These are phyloP conservation scores for Dicrurus megarhynchus DNA, from an alignment of 2,113 vertebrate genomes.

Conservation along the genomic window DNA sequence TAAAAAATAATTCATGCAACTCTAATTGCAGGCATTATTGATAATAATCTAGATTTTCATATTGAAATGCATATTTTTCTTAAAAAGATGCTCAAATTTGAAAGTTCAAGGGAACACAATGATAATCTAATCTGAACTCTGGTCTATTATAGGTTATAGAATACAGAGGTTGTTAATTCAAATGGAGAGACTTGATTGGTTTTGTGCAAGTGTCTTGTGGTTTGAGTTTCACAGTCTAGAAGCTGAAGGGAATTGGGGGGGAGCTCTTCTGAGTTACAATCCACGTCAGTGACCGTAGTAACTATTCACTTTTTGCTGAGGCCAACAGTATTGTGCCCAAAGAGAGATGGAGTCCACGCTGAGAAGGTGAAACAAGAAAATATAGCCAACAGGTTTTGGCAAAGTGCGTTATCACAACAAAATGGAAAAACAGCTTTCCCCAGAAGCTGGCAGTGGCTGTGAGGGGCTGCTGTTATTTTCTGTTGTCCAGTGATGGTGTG, in stretches of 20 bases:
- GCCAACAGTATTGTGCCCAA: background rate
- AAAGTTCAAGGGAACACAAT: background rate
- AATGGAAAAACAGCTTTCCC: background rate
- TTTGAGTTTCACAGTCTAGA: background rate
- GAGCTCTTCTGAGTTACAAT: background rate
- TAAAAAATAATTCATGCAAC: background rate
- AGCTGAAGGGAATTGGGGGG: background rate
- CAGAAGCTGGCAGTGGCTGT: no score
- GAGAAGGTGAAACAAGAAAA: background rate
- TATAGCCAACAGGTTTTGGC: background rate
- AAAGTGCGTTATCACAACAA: background rate
- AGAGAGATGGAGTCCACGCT: background rate
- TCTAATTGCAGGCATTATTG: background rate
- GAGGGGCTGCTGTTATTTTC: background rate
- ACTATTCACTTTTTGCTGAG: background rate
- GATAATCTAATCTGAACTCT: background rate
- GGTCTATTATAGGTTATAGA: background rate
- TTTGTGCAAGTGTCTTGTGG: background rate
- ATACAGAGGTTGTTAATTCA: background rate
- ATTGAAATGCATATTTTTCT: background rate
- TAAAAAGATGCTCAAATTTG: background rate
- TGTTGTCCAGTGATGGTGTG: background rate
- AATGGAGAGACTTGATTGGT: background rate
- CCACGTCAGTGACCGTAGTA: background rate
- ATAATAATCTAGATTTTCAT: background rate